Evolutionary conservation across 2,113 vertebrate species (phyloP).

Genomic region (Lophotis ruficrista): DNA sequence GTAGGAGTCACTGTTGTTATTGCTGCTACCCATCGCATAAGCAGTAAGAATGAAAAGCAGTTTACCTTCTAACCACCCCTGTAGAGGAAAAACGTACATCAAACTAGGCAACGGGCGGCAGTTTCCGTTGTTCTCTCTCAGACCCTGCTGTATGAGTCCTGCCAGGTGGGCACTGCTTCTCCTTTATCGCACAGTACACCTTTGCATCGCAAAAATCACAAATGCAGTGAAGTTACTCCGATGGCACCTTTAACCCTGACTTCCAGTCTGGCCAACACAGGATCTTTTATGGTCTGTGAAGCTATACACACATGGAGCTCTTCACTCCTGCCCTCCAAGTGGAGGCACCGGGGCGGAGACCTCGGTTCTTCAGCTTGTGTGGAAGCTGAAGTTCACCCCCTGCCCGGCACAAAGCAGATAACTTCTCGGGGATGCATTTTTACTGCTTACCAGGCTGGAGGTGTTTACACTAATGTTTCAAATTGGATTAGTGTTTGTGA

Average conservation of each 20-base stretch:
- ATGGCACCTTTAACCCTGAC: background rate
- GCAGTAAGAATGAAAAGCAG: background rate
- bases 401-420: background rate
- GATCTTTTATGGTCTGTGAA: fast-evolving
- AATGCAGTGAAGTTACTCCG: background rate
- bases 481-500: background rate
- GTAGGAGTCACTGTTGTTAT: background rate
- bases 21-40: background rate
- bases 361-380: background rate
- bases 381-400: background rate
- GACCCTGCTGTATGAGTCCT: background rate
- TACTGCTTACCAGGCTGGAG: background rate
- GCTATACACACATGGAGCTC: fast-evolving
- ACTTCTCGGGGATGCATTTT: background rate
- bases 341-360: fast-evolving
- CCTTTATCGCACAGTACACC: background rate
- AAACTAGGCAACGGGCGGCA: background rate
- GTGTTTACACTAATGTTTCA: background rate
- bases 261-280: background rate
- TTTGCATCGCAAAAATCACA: background rate
- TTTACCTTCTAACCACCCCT: background rate
- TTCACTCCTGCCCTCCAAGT: background rate
- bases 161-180: background rate
- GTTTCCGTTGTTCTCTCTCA: background rate
- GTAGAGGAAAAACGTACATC: background rate